phyloP scores from a whole-genome alignment of 2,797 vertebrate species.

The Sylvilagus floridanus region DNA sequence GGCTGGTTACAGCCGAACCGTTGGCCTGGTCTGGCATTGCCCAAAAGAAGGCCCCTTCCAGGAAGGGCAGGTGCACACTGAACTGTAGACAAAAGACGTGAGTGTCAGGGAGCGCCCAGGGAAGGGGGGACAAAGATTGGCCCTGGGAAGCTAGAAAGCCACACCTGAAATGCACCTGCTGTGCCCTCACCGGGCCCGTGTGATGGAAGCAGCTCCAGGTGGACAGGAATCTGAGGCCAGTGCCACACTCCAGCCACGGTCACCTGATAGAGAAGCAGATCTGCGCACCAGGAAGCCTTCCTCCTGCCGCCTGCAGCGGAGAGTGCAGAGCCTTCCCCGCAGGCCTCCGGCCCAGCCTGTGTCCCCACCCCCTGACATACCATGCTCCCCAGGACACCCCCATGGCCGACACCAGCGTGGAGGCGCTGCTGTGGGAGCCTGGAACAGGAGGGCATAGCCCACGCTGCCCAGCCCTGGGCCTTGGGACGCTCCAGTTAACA shows the following conservation, averaged over 20 bases:
- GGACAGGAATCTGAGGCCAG: no score
- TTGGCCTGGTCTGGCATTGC: neutral
- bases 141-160: no score
- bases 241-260: neutral
- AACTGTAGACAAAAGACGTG: neutral
- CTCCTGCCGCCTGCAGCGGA: neutral
- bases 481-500: neutral
- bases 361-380: no score
- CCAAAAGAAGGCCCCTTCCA: neutral
- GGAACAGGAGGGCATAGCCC: neutral
- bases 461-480: fast-evolving
- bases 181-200: neutral
- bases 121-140: fast-evolving
- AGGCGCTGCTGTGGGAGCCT: neutral
- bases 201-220: neutral
- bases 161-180: fast-evolving
- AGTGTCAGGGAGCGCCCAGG: fast-evolving
- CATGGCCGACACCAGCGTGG: neutral
- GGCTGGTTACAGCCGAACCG: neutral
- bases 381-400: neutral
- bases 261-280: neutral
- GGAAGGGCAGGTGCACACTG: neutral
- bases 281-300: neutral
- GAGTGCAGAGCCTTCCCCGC: neutral
- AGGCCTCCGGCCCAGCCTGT: neutral